Conservation (phyloP, 2,113 vertebrate species). For the Microtus richardsoni region DNA sequence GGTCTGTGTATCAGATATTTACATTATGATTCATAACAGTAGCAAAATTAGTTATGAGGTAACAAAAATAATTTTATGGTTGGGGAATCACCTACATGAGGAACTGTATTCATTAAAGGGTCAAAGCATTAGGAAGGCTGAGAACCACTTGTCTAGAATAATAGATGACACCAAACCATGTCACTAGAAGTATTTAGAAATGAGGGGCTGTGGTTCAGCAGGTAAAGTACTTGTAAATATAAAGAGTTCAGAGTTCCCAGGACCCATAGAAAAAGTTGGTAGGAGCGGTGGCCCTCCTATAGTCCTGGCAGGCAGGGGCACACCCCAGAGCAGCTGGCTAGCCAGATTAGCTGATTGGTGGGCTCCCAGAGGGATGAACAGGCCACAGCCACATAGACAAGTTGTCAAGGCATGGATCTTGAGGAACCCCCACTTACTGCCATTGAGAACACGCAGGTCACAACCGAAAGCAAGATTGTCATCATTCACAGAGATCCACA, state of each 20-base stretch:
- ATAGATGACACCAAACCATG: not conserved
- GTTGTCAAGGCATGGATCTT: not conserved
- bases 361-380: not conserved
- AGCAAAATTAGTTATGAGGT: not conserved
- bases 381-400: not conserved
- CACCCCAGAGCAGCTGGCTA: not conserved
- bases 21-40: not conserved
- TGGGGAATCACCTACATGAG: not conserved
- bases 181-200: not conserved
- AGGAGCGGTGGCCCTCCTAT: not conserved
- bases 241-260: not conserved
- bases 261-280: too few species aligned
- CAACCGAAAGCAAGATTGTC: not conserved
- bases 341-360: not conserved
- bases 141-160: not conserved
- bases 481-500: not conserved
- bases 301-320: too few species aligned
- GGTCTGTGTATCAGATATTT: not conserved
- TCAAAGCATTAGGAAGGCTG: not conserved
- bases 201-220: not conserved
- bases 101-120: not conserved
- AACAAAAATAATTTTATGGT: not conserved
- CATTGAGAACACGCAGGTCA: too few species aligned
- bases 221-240: not conserved
- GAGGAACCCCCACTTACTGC: not conserved